Evolutionary conservation across 2,797 vertebrate genomes (phyloP).

Genomic region (Dipus sagitta): DNA sequence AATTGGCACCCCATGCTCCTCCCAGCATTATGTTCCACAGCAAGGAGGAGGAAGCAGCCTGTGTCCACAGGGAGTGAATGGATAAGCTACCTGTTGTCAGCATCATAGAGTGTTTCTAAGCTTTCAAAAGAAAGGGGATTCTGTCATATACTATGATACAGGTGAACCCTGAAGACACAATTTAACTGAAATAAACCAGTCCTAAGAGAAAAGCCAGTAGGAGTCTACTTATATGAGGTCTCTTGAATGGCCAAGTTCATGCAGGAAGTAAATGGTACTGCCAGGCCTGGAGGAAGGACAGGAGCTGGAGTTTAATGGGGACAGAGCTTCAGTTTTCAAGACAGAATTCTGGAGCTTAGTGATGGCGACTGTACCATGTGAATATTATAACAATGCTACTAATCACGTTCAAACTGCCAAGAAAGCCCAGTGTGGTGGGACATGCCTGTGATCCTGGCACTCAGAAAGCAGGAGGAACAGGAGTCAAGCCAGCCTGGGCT

Average conservation of each 20-base stretch:
- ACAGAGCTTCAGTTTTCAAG: neutral
- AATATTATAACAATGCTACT: too few species aligned
- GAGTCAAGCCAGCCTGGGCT: neutral
- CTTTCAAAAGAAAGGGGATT: neutral
- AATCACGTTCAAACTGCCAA: neutral
- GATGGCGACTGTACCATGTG: too few species aligned
- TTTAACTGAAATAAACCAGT: neutral
- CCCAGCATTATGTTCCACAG: neutral
- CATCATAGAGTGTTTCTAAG: accelerated
- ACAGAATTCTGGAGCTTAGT: neutral
- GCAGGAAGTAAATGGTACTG: too few species aligned
- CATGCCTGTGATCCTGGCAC: neutral
- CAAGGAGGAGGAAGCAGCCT: neutral
- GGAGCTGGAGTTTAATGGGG: neutral
- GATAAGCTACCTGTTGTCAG: accelerated
- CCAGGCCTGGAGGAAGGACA: neutral
- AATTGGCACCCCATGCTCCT: accelerated
- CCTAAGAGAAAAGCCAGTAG: neutral
- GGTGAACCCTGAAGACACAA: neutral
- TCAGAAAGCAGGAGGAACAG: too few species aligned
- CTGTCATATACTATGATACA: accelerated
- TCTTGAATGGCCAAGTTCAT: accelerated
- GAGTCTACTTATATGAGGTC: accelerated
- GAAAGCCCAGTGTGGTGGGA: neutral
- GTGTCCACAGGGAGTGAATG: accelerated